phyloP scores from a whole-genome alignment of 2,888 invertebrate species.

The Eutolmus rufibarbis region DNA sequence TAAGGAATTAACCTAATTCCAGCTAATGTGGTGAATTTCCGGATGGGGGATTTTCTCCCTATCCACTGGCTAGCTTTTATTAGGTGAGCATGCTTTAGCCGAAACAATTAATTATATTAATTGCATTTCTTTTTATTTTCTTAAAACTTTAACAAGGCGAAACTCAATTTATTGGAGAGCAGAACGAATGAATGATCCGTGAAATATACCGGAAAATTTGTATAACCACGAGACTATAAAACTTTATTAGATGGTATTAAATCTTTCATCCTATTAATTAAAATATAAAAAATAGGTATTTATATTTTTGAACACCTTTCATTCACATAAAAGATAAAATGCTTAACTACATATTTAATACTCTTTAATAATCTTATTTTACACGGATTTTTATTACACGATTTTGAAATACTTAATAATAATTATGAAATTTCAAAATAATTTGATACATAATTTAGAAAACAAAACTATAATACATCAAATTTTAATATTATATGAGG shows the following conservation, averaged over 20 bases:
- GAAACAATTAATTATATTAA: not conserved
- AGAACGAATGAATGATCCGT: not conserved
- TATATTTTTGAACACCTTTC: too few species aligned
- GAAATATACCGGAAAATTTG: not conserved
- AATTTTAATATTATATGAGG: too few species aligned
- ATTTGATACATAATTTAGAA: too few species aligned
- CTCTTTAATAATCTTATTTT: too few species aligned
- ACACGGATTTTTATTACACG: too few species aligned
- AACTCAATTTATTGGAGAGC: not conserved
- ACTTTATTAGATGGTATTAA: not conserved
- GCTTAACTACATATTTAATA: too few species aligned
- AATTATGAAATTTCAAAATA: too few species aligned
- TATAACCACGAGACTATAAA: not conserved
- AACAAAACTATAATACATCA: too few species aligned
- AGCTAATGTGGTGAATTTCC: slow-evolving; percentile 8
- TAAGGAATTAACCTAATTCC: slow-evolving; percentile 14
- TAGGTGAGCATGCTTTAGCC: not conserved
- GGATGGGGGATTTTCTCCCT: not conserved
- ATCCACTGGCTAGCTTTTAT: not conserved
- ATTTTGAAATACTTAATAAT: too few species aligned
- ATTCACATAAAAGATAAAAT: too few species aligned
- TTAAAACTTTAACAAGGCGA: not conserved
- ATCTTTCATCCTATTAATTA: too few species aligned
- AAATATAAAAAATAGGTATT: too few species aligned
- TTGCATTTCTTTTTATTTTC: not conserved